Conservation (phyloP, 2,113 vertebrate species). For the Solenodon paradoxus region DNA sequence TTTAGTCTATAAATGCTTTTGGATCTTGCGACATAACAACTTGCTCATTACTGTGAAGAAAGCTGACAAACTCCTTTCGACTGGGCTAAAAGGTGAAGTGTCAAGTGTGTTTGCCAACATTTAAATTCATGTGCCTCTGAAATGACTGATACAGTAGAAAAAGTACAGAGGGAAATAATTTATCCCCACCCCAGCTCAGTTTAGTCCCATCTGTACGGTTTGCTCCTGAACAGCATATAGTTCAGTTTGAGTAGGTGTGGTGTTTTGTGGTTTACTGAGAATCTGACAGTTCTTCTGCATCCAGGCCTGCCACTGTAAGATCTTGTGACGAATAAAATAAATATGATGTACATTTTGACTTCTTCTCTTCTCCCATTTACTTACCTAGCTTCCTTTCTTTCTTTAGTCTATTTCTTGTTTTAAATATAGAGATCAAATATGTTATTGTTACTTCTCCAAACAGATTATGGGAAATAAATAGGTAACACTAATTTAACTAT, state of each 20-base stretch:
- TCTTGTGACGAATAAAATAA: neutral
- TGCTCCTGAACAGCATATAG: neutral
- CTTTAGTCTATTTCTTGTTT: neutral
- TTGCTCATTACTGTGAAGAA: neutral
- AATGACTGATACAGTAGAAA: neutral
- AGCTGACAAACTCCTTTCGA: neutral
- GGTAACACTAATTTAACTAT: neutral
- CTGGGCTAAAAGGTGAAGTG: neutral
- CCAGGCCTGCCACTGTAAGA: neutral
- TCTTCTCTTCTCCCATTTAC: neutral
- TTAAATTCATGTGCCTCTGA: neutral
- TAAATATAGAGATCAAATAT: neutral
- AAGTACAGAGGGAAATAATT: neutral
- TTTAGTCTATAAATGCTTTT: slow-evolving; percentile 26
- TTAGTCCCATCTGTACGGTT: neutral
- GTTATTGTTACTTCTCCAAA: neutral
- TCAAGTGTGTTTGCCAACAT: neutral
- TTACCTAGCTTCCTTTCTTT: neutral
- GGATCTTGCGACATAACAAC: neutral
- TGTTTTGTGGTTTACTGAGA: neutral
- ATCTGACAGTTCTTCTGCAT: neutral
- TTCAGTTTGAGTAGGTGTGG: neutral
- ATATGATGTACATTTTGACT: neutral
- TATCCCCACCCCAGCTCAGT: neutral
- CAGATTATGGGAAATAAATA: neutral